Percentiles rank a stretch among this genome's conserved stretches.
phyloP scores from a whole-genome alignment of 2,888 invertebrate genomes.

The Anarsia innoxiella region DNA sequence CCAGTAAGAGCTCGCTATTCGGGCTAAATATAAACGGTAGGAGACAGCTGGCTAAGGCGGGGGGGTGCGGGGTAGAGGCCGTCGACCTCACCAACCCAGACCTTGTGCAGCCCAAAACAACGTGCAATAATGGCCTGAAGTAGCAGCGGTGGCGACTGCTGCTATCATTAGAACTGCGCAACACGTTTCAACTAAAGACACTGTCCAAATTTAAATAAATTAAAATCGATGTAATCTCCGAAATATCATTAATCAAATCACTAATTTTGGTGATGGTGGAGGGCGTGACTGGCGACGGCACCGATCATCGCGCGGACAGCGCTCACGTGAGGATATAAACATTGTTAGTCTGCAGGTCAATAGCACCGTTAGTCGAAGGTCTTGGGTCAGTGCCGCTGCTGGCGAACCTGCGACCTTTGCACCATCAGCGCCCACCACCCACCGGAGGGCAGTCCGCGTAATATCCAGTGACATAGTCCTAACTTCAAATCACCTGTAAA shows the following conservation, averaged over 20 bases:
- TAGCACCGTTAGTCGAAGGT: conserved; percentile 54
- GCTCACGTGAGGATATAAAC: too few relatives aligned
- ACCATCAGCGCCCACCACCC: conserved; percentile 20
- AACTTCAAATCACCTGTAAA: too few relatives aligned
- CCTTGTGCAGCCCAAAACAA: conserved; percentile 56
- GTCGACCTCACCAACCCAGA: conserved; percentile 61
- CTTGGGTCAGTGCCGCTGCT: conserved; percentile 35
- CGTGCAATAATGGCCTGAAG: too few relatives aligned
- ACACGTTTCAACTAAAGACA: too few relatives aligned
- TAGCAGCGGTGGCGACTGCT: too few relatives aligned
- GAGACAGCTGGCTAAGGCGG: conserved; percentile 47
- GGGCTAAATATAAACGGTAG: conserved; percentile 64
- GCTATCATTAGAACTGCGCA: too few relatives aligned
- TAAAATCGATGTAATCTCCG: too few relatives aligned
- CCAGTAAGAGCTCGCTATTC: conserved; percentile 55
- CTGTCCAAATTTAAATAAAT: too few relatives aligned
- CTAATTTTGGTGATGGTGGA: too few relatives aligned
- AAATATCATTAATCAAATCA: too few relatives aligned
- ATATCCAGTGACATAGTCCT: too few relatives aligned
- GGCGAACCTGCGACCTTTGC: conserved; percentile 28
- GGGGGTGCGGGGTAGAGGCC: conserved; percentile 35
- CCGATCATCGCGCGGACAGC: conserved; percentile 12
- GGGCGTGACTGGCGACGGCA: not conserved
- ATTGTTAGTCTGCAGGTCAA: conserved; percentile 48
- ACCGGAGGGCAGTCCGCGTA: too few relatives aligned